Base-by-base conservation (phyloP, 2,797 vertebrate species). In the Phoebastria nigripes region DNA sequence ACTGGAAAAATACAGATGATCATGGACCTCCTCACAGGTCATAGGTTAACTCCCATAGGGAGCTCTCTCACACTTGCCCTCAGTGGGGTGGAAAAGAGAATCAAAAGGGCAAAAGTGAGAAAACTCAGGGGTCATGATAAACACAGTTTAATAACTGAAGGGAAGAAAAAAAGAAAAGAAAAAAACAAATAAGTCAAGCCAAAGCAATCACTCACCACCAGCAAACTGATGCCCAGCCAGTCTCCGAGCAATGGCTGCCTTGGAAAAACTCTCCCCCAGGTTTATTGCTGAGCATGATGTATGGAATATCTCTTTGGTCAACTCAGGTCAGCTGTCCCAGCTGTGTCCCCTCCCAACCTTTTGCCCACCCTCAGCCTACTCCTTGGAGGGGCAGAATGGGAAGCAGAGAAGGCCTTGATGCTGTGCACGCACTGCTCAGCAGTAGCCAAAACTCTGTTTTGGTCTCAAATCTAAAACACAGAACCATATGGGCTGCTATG, bases 11-110 rank as follows among this genome's bases (percentile, higher is more conserved):
- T 24, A 41, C 15, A 58, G n/a, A 35, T 37, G 9, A 41, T 33
- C 24, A 3, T 16, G 51, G 26, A 44, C 8, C 9, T 61, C 33
- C 11, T 59, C 42, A 39, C 24, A 61, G 47, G 46, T 81, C 65
- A 55, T 12, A 31, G 12, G 31, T 54, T 67, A 39, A 46, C 1
- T 7, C 24, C 16, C 1, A 1, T 2, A 42, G 18, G 39, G 11
- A 41, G 3, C 11, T 84, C 9, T 4, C 17, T 84, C 8, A 37
- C n/a, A 39, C 1, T 0, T 4, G 4, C 4, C 20, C 37, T 46
- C 24, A 22, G 10, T 42, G 22, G 19, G 10, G 24, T 26, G 58
- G 35, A 37, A 37, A 35, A 59, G 24, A 37, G 24, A 59, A 59
- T 37, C 44, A 61, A 33, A 39, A 31, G 33, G 28, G 26, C 15